Evolutionary conservation across 2,113 vertebrate species (phyloP), one percentile per base, ranked within the genome.

Genomic region (Nipponia nippon): DNA sequence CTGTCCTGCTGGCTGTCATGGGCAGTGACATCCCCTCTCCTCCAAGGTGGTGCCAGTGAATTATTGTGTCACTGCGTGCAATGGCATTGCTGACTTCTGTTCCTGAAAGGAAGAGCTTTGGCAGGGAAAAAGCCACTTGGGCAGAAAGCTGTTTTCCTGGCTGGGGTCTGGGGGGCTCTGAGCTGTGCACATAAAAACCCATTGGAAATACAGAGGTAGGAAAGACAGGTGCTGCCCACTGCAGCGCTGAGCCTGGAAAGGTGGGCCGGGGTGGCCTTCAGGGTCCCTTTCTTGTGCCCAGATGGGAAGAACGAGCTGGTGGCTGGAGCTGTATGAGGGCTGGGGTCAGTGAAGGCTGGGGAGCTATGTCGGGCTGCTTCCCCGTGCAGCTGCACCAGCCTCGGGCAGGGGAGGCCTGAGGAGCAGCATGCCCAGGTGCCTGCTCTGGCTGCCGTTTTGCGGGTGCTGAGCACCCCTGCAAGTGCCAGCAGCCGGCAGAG

Each of bases 401-500:
- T 50, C 23, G 79, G 65, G 49, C 63, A 46, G 14, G 25, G 70
- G 36, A 62, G 49, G 42, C 36, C 36, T 59, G 62, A 72, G 62
- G 26, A 77, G 34, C 14, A 52, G 30, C 0, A 0, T 65, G 36
- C 42, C 55, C 23, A 16, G 27, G 9, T 80, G 40, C 40, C 72
- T 72, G 44, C 36, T 86, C 25, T 13, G 6, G 38, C 38, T 85
- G 36, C 61, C 0, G 1, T 6, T 47, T 36, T 50, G 42, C n/a
- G 53, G 38, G 50, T 50, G 44, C 83, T 75, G 72, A 87, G 27
- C 69, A 52, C 20, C 30, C 17, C 46, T 65, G 53, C 27, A n/a
- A 66, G 30, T 1, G 1, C 46, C 0, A 1, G 30, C 0, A 3
- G n/a, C 58, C 8, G 3, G 42, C 42, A 50, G 44, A 26, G 42